Conservation (phyloP, 1,140 invertebrate species). For the Danaus plexippus region DNA sequence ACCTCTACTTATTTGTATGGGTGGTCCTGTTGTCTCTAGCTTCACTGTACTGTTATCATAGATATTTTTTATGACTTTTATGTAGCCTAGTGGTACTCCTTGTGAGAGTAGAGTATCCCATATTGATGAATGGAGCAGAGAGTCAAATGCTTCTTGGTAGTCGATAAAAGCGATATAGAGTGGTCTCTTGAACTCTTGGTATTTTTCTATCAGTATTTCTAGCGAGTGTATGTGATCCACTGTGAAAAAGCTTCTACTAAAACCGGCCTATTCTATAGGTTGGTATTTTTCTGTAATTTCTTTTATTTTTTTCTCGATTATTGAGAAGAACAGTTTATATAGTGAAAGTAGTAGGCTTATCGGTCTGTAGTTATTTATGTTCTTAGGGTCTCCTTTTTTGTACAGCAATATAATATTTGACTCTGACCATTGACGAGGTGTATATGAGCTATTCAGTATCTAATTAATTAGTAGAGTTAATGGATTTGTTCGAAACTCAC, state of each 20-base stretch:
- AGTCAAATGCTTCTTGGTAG: constrained; percentile 1
- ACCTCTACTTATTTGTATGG: no score
- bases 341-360: not conserved
- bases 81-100: no score
- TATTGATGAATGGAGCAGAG: not conserved
- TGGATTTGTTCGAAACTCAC: no score
- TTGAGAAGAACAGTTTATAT: constrained; percentile 2
- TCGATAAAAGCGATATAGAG: not conserved
- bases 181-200: not conserved
- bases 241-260: constrained; percentile 5
- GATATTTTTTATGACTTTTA: no score
- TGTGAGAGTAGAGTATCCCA: no score
- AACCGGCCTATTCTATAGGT: constrained; percentile 8
- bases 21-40: no score
- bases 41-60: no score
- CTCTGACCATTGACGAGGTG: not conserved
- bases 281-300: constrained; percentile 2
- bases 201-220: not conserved
- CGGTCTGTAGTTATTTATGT: not conserved
- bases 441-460: constrained; percentile 2
- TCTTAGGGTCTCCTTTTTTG: no score
- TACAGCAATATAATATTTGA: no score
- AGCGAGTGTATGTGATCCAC: constrained; percentile 3
- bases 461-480: constrained; percentile 1
- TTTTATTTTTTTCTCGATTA: not conserved